These are phyloP conservation scores for Laticauda colubrina DNA, from an alignment of 2,113 vertebrate genomes.

Conservation along the genomic window DNA sequence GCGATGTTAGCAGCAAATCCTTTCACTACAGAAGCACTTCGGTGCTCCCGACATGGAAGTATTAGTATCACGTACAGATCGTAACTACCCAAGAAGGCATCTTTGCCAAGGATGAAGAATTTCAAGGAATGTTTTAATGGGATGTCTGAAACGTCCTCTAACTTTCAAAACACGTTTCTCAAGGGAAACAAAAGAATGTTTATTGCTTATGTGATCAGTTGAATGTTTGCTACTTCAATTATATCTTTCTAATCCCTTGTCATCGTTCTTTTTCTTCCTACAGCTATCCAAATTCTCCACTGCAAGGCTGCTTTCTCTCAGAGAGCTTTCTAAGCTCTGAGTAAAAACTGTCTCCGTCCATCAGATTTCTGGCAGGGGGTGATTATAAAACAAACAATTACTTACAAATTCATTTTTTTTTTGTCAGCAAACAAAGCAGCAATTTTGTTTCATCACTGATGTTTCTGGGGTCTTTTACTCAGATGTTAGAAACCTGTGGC, in stretches of 20 bases:
- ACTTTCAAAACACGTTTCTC: background rate
- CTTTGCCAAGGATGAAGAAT: background rate
- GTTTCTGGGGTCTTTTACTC: background rate
- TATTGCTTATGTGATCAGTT: background rate
- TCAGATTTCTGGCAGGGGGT: background rate
- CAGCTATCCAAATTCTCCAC: background rate
- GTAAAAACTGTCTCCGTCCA: background rate
- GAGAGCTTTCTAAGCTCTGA: background rate
- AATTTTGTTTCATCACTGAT: background rate
- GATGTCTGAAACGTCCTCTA: background rate
- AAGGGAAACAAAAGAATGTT: background rate
- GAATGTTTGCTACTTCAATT: background rate
- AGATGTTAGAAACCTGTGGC: background rate
- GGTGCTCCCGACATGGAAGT: background rate
- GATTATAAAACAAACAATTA: background rate
- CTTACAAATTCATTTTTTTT: background rate
- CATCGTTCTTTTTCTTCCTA: background rate
- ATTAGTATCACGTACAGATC: background rate
- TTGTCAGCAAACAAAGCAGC: background rate
- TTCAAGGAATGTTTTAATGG: background rate
- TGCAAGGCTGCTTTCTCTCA: background rate
- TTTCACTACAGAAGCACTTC: background rate
- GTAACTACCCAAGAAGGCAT: background rate
- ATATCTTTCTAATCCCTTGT: background rate
- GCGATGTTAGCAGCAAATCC: background rate